Conservation (phyloP, 2,888 invertebrate species). For the Nomada flava region DNA sequence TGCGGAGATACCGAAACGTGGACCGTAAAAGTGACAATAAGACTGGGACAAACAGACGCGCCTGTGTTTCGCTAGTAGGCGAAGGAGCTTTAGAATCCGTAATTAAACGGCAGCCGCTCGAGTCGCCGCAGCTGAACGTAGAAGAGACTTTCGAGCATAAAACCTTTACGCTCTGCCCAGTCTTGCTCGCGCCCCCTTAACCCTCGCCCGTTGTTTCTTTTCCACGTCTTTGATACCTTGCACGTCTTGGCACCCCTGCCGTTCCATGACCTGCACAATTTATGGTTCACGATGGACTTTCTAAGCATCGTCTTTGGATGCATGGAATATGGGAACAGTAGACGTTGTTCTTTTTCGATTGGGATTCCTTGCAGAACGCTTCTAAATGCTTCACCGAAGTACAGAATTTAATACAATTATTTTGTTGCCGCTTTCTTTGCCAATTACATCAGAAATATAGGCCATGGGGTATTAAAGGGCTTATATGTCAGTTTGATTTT, state of each 20-base stretch:
- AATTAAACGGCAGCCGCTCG: conserved; percentile 75
- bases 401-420: not conserved
- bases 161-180: conserved; percentile 71
- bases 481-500: conserved; percentile 1
- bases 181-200: conserved; percentile 20
- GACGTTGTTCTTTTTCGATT: not conserved
- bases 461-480: not conserved
- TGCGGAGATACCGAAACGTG: conserved; percentile 52
- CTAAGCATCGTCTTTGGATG: not conserved
- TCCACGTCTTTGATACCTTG: conserved; percentile 38
- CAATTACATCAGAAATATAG: too few species aligned
- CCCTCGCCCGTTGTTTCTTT: conserved; percentile 19
- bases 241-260: conserved; percentile 12
- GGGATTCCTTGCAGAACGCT: too few species aligned
- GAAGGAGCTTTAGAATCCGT: conserved; percentile 73
- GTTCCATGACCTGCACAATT: conserved; percentile 22
- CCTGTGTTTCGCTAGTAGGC: conserved; percentile 54
- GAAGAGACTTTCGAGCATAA: conserved; percentile 67
- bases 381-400: too few species aligned
- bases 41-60: conserved; percentile 67
- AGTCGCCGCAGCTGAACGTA: conserved; percentile 57
- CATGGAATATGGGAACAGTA: not conserved
- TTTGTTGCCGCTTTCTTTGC: not conserved
- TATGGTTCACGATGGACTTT: conserved; percentile 9
- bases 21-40: conserved; percentile 76